Percentiles rank a stretch among this genome's conserved stretches.
Evolutionary conservation across 2,113 vertebrate species (phyloP).

Genomic region (Empidonax alnorum): DNA sequence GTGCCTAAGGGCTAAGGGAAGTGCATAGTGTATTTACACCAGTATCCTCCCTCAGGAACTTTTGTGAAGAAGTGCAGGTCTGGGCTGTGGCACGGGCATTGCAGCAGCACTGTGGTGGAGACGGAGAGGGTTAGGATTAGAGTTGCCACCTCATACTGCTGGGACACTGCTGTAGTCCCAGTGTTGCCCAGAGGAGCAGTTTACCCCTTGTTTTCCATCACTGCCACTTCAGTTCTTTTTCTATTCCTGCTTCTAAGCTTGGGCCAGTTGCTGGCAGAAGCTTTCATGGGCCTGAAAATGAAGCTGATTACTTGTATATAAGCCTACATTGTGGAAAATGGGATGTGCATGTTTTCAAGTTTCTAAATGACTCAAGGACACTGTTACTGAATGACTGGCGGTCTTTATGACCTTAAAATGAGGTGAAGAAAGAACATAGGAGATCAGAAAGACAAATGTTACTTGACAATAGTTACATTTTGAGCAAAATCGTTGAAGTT

Average conservation of each 20-base stretch:
- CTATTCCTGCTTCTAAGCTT: not conserved
- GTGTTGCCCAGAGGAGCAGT: not conserved
- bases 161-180: not conserved
- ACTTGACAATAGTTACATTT: not conserved
- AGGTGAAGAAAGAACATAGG: not conserved
- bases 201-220: not conserved
- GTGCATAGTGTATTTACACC: not conserved
- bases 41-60: not conserved
- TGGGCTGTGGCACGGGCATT: accelerated
- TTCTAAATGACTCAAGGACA: not conserved
- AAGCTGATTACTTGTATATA: not conserved
- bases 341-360: not conserved
- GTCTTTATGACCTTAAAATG: not conserved
- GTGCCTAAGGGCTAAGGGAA: not conserved
- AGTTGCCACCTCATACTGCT: not conserved
- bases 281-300: not conserved
- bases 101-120: not conserved
- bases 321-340: not conserved
- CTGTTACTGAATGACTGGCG: not conserved
- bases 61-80: not conserved
- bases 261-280: not conserved
- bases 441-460: not conserved
- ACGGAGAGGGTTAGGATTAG: not conserved
- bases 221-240: not conserved
- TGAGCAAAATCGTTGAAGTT: not conserved